A percentile compares a stretch with the other conserved stretches of the same genome.
These are phyloP conservation scores for Tupiocoris notatus DNA, from an alignment of 2,888 invertebrate genomes.

Conservation along the genomic window DNA sequence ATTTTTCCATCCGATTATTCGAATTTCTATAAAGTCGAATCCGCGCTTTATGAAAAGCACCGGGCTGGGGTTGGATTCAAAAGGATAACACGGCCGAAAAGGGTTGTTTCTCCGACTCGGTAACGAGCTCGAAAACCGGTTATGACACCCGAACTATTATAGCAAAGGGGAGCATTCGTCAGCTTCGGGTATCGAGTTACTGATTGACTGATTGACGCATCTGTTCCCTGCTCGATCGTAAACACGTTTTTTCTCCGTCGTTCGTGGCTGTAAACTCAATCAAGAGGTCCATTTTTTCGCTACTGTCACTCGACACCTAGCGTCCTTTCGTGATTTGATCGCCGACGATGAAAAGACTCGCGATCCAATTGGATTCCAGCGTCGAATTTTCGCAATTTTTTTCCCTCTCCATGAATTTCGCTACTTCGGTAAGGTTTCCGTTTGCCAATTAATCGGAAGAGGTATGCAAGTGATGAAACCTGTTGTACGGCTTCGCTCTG, in stretches of 20 bases:
- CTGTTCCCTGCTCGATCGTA: constrained; percentile 27
- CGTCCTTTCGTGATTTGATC: not conserved
- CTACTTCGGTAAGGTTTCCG: not conserved
- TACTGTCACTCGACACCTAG: not conserved
- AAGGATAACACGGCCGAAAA: not conserved
- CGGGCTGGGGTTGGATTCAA: not conserved
- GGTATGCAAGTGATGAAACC: too few species aligned
- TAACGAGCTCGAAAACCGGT: constrained; percentile 1
- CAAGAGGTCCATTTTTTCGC: not conserved
- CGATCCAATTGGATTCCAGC: not conserved
- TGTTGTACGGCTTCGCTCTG: not conserved
- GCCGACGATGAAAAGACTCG: not conserved
- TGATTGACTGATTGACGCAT: constrained; percentile 42
- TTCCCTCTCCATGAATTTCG: too few species aligned
- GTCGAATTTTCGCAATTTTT: not conserved
- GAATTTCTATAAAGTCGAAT: constrained; percentile 8
- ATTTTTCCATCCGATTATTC: constrained; percentile 49
- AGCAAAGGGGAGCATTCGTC: not conserved
- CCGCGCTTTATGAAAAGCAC: not conserved
- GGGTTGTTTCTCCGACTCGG: constrained; percentile 35
- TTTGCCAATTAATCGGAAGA: not conserved
- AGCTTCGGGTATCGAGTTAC: constrained; percentile 24
- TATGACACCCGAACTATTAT: not conserved
- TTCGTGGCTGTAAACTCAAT: not conserved
- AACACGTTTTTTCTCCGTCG: constrained; percentile 19